Base-by-base conservation (phyloP, 2,113 vertebrate species). In the Xiphorhynchus elegans region DNA sequence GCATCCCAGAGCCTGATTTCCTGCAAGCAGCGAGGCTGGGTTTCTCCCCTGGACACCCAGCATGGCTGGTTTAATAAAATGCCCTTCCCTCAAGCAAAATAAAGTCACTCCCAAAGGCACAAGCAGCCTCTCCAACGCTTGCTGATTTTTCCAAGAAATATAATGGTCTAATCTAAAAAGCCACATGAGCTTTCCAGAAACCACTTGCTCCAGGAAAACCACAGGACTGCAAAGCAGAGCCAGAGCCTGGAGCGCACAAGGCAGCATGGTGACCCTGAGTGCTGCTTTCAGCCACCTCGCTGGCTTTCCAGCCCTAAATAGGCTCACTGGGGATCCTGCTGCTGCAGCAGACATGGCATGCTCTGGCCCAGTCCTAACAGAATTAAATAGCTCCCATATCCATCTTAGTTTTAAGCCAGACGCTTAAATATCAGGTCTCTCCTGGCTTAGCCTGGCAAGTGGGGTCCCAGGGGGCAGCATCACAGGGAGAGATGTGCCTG, bases 351-450 rank as follows among this genome's bases (percentile, higher is more conserved):
- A 50, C 73, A 74, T 9, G 1, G 81, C 70, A 39, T 0, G 1
- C 28, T 83, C 92, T 53, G 62, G 64, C 35, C 58, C 5, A 1
- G n/a, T 35, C 83, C 62, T 72, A 90, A 88, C 39, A 4, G 0
- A 77, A 83, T 96, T 77, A 90, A 81, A 49, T 2, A 87, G 69
- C 86, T 93, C 84, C 62, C 86, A 84, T 17, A 94, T 78, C 60
- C 28, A 2, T 70, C 60, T 87, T n/a, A 24, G 35, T 42, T 92
- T 93, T 53, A 80, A 8, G 4, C 68, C 64, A 86, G 90, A 77
- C 1, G 2, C 46, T 44, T 26, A 2, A 90, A 92, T 37, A 39
- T 70, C 76, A 84, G 24, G 37, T 56, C 35, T 63, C 87, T 84
- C 53, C 59, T 25, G 25, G 55, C 59, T 75, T 46, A 35, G 47